Percentiles rank a stretch among this genome's conserved stretches.
phyloP scores from a whole-genome alignment of 2,888 invertebrate species.

The Protophormia terraenovae region DNA sequence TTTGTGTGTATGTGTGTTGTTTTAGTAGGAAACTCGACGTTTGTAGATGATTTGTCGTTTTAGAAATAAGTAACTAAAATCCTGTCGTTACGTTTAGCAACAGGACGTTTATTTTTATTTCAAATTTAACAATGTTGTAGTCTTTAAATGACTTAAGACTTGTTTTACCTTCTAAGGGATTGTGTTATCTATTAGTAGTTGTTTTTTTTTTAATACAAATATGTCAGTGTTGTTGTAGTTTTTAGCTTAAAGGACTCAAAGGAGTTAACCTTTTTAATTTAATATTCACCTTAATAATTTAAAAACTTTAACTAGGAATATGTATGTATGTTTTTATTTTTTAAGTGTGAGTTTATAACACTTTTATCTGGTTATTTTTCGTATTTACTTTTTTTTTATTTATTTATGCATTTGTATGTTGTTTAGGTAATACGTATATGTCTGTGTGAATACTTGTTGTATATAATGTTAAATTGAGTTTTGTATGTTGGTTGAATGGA shows the following conservation, averaged over 20 bases:
- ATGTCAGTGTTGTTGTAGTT: neutral
- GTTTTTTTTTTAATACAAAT: neutral
- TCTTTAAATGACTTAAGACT: neutral
- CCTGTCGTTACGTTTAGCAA: neutral
- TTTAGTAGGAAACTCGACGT: slow-evolving; percentile 35
- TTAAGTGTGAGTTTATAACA: neutral
- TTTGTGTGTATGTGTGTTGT: slow-evolving; percentile 77
- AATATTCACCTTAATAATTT: slow-evolving; percentile 52
- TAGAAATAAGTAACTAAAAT: slow-evolving; percentile 5
- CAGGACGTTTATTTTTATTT: neutral
- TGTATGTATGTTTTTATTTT: neutral
- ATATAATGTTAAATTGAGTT: neutral
- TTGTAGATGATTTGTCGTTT: slow-evolving; percentile 73
- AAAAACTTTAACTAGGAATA: slow-evolving; percentile 27
- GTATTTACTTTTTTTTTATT: neutral
- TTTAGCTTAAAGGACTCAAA: slow-evolving; percentile 3
- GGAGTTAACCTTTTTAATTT: slow-evolving; percentile 49
- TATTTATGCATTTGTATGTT: neutral
- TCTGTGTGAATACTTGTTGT: slow-evolving; percentile 5
- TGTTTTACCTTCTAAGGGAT: no score
- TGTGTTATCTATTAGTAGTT: slow-evolving; percentile 3
- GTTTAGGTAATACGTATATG: neutral
- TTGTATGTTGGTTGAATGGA: neutral
- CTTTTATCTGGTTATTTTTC: neutral
- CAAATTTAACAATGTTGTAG: neutral